Evolutionary conservation across 2,888 invertebrate genomes (phyloP).

Genomic region (Notodromas monacha): DNA sequence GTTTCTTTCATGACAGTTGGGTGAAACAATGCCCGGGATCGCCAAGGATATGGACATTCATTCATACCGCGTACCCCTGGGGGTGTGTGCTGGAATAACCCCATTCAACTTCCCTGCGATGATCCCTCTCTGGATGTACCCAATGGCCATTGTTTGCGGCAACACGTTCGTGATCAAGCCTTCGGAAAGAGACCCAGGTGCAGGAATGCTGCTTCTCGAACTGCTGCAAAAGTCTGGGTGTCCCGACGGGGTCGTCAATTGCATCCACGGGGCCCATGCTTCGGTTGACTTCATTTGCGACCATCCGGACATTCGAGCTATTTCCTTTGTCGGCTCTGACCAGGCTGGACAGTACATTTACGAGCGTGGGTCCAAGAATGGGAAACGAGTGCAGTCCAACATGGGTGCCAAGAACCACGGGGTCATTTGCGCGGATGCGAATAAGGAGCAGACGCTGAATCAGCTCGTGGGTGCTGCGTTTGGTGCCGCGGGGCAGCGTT

Average conservation of each 20-base stretch:
- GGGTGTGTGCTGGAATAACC: slow-evolving; percentile 77
- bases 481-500: slow-evolving; percentile 93
- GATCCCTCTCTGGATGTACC: slow-evolving; percentile 80
- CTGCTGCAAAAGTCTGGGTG: slow-evolving; percentile 72
- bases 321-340: slow-evolving; percentile 94
- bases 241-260: slow-evolving; percentile 80
- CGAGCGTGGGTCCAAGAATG: slow-evolving; percentile 52
- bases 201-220: slow-evolving; percentile 74
- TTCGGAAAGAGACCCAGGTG: slow-evolving; percentile 88
- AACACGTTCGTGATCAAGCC: slow-evolving; percentile 82
- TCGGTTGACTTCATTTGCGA: slow-evolving; percentile 93
- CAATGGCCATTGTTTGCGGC: slow-evolving; percentile 40
- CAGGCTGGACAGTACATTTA: slow-evolving; percentile 81
- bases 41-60: slow-evolving; percentile 87
- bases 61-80: slow-evolving; percentile 63
- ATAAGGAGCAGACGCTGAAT: slow-evolving; percentile 78
- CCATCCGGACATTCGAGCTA: slow-evolving; percentile 71
- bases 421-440: slow-evolving; percentile 80
- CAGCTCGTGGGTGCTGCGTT: slow-evolving; percentile 77
- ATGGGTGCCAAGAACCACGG: slow-evolving; percentile 99
- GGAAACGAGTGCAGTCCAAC: slow-evolving; percentile 86
- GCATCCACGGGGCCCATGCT: slow-evolving; percentile 73
- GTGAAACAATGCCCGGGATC: slow-evolving; percentile 53
- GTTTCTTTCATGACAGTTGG: too few relatives aligned
- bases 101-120: slow-evolving; percentile 98